Conservation (phyloP, 2,113 vertebrate genomes). For the Acanthisitta chloris region DNA sequence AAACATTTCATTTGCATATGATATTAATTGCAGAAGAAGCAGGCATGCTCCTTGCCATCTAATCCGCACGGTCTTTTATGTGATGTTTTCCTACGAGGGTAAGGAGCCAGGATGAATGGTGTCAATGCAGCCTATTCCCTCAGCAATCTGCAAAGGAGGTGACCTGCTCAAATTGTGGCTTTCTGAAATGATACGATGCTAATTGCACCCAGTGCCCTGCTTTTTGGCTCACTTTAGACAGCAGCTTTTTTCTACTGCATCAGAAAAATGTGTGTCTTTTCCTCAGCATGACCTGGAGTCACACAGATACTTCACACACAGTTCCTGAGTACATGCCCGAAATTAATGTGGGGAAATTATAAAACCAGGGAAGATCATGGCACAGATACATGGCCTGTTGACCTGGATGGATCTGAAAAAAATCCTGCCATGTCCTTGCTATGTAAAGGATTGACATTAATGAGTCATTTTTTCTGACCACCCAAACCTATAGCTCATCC, state of each 20-base stretch:
- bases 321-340: not conserved
- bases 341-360: not conserved
- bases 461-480: not conserved
- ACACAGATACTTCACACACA: not conserved
- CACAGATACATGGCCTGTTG: not conserved
- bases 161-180: not conserved
- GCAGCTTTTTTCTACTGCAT: not conserved
- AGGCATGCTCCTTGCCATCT: not conserved
- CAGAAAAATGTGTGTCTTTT: not conserved
- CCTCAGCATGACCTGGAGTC: not conserved
- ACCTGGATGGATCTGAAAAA: not conserved
- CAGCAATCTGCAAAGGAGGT: not conserved
- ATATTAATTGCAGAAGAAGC: constrained; percentile 35
- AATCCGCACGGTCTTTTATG: not conserved
- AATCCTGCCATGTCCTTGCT: not conserved
- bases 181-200: not conserved
- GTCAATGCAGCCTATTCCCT: not conserved
- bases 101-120: not conserved
- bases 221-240: not conserved
- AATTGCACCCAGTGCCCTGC: not conserved
- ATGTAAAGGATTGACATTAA: not conserved
- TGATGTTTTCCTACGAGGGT: not conserved
- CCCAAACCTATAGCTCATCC: not conserved
- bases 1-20: constrained; percentile 36
- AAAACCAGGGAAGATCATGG: not conserved